Percentiles rank a stretch among this genome's conserved stretches.
phyloP scores from a whole-genome alignment of 2,888 invertebrate genomes.

The Cheilosia pagana region DNA sequence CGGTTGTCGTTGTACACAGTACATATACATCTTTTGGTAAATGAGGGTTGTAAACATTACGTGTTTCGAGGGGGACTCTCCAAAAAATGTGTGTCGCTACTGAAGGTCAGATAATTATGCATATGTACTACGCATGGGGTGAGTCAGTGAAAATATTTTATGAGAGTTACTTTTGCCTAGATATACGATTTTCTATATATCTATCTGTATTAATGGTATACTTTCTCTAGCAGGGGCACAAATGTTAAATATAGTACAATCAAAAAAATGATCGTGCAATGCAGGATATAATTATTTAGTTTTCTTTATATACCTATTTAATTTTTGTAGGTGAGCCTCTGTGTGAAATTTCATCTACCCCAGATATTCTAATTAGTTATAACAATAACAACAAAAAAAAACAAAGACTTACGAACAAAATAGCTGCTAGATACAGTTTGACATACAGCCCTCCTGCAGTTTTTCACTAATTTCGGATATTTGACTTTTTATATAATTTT shows the following conservation, averaged over 20 bases:
- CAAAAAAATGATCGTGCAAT: too few species aligned
- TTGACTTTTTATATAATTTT: too few species aligned
- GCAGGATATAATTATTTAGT: too few species aligned
- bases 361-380: too few species aligned
- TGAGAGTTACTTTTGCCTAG: neutral
- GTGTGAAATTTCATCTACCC: too few species aligned
- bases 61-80: neutral
- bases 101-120: conserved; percentile 38
- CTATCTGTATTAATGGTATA: neutral
- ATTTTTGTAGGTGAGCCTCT: too few species aligned
- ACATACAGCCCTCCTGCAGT: neutral
- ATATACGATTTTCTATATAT: neutral
- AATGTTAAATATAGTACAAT: neutral
- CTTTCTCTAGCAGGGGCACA: neutral
- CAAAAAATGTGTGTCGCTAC: conserved; percentile 13
- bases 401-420: too few species aligned
- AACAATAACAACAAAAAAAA: too few species aligned
- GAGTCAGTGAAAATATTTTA: neutral
- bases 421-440: neutral
- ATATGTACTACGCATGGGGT: conserved; percentile 9
- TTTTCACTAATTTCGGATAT: neutral
- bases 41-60: conserved; percentile 3
- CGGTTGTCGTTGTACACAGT: neutral
- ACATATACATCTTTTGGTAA: neutral
- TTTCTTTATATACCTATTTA: too few species aligned